These are phyloP conservation scores for Drosophila nebulosa DNA, from an alignment of 1,140 invertebrate genomes.

Conservation along the genomic window DNA sequence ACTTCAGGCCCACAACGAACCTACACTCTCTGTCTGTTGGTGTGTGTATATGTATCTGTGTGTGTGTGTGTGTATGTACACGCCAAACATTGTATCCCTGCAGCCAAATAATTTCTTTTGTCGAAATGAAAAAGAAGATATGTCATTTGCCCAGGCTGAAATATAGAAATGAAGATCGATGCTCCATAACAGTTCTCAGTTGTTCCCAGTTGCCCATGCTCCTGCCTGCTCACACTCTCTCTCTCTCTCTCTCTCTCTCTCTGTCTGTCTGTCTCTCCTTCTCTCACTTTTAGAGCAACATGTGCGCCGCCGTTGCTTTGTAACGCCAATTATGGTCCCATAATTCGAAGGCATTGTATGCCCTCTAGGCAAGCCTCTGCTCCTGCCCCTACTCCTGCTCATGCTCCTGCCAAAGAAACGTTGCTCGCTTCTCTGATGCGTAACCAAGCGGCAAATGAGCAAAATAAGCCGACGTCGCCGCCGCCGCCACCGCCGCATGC, in stretches of 20 bases:
- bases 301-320: conserved; percentile 65
- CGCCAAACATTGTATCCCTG: neutral
- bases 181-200: conserved; percentile 48
- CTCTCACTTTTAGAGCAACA: conserved; percentile 40
- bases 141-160: conserved; percentile 63
- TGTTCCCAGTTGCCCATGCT: neutral
- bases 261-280: neutral
- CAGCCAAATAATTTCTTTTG: conserved; percentile 17
- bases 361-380: neutral
- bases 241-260: neutral
- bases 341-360: conserved; percentile 77
- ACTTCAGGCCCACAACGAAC: conserved; percentile 19
- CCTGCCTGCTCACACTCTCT: neutral
- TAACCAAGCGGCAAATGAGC: conserved; percentile 70
- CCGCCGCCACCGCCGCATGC: conserved; percentile 3
- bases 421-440: conserved; percentile 39
- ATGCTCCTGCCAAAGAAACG: conserved; percentile 16
- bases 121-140: conserved; percentile 47
- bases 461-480: conserved; percentile 24
- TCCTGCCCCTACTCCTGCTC: neutral
- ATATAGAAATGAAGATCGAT: conserved; percentile 67
- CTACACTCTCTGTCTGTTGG: conserved; percentile 1
- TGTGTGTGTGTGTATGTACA: neutral
- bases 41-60: neutral
- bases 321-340: conserved; percentile 79